Base-by-base conservation (phyloP, 2,888 invertebrate species). In the Hedychridium roseum region DNA sequence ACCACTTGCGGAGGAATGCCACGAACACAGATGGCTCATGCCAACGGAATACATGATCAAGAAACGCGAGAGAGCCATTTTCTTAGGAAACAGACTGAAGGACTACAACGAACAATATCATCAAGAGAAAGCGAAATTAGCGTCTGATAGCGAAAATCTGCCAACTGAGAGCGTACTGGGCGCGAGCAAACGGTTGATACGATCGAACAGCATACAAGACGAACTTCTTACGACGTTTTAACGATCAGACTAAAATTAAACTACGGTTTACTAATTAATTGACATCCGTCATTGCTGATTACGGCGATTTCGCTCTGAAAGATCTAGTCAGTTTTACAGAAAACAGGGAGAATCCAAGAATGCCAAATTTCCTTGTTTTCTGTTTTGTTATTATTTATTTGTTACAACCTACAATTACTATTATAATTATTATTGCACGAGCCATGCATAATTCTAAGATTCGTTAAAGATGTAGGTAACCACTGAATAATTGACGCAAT, bases 11-110 rank as follows among this genome's bases (percentile, higher is more conserved):
- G 97, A 97, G 78, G 97, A 98, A 80, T 95, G 95, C 71, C 86
- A 93, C 76, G 96, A 97, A 76, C 96, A 97, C 80, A 88, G 96
- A 78, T 98, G 98, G 97, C 84, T 99, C 45, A 85, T 92, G 66
- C 90, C 93, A 30, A 90, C 91, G 26, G 95, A 97, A 78, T 92
- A 89, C 76, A 94, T 97, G 91, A 90, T 94, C 68, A 91, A 90
- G 80, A 92, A 94, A 79, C 84, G 97, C 21, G 95, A 97, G 78
- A 83, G 92, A 44, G 91, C 93, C 18, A 83, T 91, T 55, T 96
- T 97, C 83, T 83, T 91, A 44, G 92, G 92, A 52, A 89, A 87
- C 77, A 85, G 91, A 71, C 84, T 93, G 50, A 92, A 92, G 85
- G 88, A 88, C 71, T 94, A 91, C 82, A 89, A 87, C 23, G 90